A percentile compares a stretch with the other conserved stretches of the same genome.
phyloP scores from a whole-genome alignment of 2,888 invertebrate species.

The Brachynemurus nebulosus region DNA sequence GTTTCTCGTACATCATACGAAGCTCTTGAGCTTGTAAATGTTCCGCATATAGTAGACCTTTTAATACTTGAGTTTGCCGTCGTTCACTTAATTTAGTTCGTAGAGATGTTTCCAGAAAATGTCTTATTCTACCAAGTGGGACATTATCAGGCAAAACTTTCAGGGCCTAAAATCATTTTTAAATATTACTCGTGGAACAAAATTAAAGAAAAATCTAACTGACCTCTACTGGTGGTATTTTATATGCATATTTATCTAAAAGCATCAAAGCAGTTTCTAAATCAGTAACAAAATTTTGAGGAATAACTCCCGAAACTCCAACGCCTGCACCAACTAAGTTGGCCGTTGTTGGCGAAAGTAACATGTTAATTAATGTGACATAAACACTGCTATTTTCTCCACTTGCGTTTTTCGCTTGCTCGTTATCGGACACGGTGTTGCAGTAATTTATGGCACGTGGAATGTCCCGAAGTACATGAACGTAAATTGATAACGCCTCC shows the following conservation, averaged over 20 bases:
- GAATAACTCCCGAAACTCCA: slow-evolving; percentile 17
- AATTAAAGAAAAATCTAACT: slow-evolving; percentile 11
- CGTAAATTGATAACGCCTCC: slow-evolving; percentile 83
- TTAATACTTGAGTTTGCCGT: slow-evolving; percentile 62
- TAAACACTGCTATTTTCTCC: slow-evolving; percentile 24
- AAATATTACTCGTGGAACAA: slow-evolving; percentile 12
- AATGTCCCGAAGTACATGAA: slow-evolving; percentile 74
- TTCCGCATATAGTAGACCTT: slow-evolving; percentile 73
- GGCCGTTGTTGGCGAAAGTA: slow-evolving; percentile 27
- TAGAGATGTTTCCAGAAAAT: slow-evolving; percentile 65
- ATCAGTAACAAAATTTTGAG: slow-evolving; percentile 53
- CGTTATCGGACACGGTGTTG: slow-evolving; percentile 41
- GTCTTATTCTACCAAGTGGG: slow-evolving; percentile 58
- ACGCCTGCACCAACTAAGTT: slow-evolving; percentile 24
- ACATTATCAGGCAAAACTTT: slow-evolving; percentile 70
- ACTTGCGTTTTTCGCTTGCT: slow-evolving; percentile 19
- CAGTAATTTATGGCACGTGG: slow-evolving; percentile 77
- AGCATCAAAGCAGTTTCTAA: slow-evolving; percentile 65
- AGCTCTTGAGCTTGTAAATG: slow-evolving; percentile 72
- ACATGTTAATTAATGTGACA: slow-evolving; percentile 28
- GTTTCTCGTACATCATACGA: slow-evolving; percentile 66
- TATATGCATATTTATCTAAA: slow-evolving; percentile 68
- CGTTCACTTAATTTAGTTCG: slow-evolving; percentile 59
- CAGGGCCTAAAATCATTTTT: slow-evolving; percentile 39
- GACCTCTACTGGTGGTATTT: slow-evolving; percentile 71